Evolutionary conservation across 2,113 vertebrate species (phyloP).

Genomic region (Nesospiza acunhae): DNA sequence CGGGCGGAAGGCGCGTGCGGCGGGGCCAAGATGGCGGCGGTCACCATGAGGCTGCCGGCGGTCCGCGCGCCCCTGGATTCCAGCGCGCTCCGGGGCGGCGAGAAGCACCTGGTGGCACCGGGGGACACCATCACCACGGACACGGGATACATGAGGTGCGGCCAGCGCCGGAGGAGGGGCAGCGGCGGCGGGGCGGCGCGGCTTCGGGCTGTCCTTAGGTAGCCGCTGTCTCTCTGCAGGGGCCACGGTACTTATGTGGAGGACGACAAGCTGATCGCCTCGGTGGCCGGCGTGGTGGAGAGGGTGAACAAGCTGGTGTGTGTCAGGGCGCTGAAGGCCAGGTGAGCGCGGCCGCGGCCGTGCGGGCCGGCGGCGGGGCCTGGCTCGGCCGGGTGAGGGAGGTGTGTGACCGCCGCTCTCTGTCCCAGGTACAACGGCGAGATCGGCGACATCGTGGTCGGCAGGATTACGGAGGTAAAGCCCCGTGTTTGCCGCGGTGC

Average conservation of each 20-base stretch:
- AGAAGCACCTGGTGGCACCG: slow-evolving; percentile 87
- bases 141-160: slow-evolving; percentile 93
- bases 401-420: background rate
- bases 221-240: slow-evolving; percentile 56
- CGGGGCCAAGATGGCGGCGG: slow-evolving; percentile 80
- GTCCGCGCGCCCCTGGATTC: slow-evolving; percentile 58
- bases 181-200: background rate
- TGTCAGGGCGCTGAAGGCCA: slow-evolving; percentile 89
- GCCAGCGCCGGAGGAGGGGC: background rate
- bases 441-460: slow-evolving; percentile 94
- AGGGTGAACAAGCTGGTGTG: slow-evolving; percentile 95
- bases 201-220: background rate
- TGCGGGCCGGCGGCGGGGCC: background rate
- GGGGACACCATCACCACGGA: slow-evolving; percentile 95
- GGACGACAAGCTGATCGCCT: slow-evolving; percentile 93
- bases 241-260: slow-evolving; percentile 96
- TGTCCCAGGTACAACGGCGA: slow-evolving; percentile 89
- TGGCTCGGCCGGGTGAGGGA: fast-evolving
- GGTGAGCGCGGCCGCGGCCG: slow-evolving; percentile 49
- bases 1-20: background rate
- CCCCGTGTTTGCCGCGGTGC: background rate
- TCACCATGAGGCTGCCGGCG: slow-evolving; percentile 83
- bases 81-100: slow-evolving; percentile 9
- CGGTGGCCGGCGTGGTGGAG: slow-evolving; percentile 93
- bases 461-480: slow-evolving; percentile 93